Evolutionary conservation across 1,140 invertebrate genomes (phyloP), one percentile per base, ranked within the genome.

Genomic region (Drosophila novamexicana): DNA sequence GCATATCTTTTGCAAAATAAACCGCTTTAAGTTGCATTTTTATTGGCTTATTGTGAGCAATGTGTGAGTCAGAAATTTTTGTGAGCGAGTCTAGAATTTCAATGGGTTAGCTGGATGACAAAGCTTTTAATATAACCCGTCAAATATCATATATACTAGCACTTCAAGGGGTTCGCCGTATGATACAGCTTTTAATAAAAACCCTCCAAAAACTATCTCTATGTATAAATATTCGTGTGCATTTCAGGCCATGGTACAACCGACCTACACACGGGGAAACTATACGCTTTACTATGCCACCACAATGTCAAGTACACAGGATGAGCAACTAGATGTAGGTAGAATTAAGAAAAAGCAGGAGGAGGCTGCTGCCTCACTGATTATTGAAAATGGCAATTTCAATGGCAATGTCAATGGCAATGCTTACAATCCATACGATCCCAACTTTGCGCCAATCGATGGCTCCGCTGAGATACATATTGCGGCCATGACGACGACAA

Each of bases 281-380:
- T 77, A 81, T 90, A 92, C 91, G 77, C 91, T 91, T 90, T 90
- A 81, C 67, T 91, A 92, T 67, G 84, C 81, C 82, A 86, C 88
- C 84, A 78, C 85, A 61, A 75, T 73, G 84, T 90, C 84, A 64
- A 89, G 81, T 77, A 84, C 84, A 71, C 77, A 84, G 84, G 85
- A 81, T 73, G 81, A 76, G 61, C 81, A 89, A 76, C 59, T 90
- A 90, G 77, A 72, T 56, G 68, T 84, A 89, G 80, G 69, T 84
- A 88, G 70, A 50, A 90, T 84, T 88, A 89, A 88, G 77, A 64
- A 78, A 57, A 67, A 83, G 59, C 29, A 37, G 39, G 36, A 78
- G 58, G 34, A 42, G 18, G 47, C 47, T 7, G 22, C 50, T 29
- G 34, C 39, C 37, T 61, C 63, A 12, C 50, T 69, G 47, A 64